Percentiles rank a stretch among this genome's conserved stretches.
phyloP scores from a whole-genome alignment of 2,113 vertebrate species.

The Anolis sagrei region DNA sequence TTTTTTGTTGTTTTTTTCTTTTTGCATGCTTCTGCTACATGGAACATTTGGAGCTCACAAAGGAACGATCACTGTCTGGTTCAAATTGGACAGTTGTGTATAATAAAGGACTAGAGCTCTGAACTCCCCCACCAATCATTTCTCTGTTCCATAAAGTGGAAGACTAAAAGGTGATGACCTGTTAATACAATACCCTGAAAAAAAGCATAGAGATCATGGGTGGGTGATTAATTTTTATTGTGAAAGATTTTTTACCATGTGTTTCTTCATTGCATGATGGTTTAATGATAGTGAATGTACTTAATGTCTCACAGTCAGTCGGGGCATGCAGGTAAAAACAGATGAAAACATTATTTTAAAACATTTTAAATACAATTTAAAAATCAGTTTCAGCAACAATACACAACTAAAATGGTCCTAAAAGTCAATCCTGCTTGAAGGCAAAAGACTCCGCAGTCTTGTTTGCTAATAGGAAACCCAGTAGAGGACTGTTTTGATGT shows the following conservation, averaged over 20 bases:
- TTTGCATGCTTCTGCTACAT: not conserved
- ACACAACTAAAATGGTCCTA: too few species aligned
- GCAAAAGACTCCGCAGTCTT: too few species aligned
- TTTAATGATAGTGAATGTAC: not conserved
- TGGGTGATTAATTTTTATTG: not conserved
- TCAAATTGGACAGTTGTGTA: not conserved
- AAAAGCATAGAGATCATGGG: not conserved
- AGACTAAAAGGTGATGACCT: not conserved
- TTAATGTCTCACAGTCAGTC: too few species aligned
- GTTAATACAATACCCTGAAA: not conserved
- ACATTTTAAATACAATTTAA: too few species aligned
- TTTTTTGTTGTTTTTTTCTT: not conserved
- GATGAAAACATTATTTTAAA: too few species aligned
- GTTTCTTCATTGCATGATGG: not conserved
- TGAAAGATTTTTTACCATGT: not conserved
- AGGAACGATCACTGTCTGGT: not conserved
- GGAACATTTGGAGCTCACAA: conserved; percentile 9
- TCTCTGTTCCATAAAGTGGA: not conserved
- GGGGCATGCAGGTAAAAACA: too few species aligned
- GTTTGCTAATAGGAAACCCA: too few species aligned
- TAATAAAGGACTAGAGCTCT: conserved; percentile 4
- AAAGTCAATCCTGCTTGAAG: too few species aligned
- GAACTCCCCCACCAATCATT: not conserved
- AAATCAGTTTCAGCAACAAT: too few species aligned
- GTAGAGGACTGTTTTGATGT: too few species aligned